A percentile compares a stretch with the other conserved stretches of the same genome.
These are phyloP conservation scores for Zeus faber DNA, from an alignment of 2,113 vertebrate genomes.

Conservation along the genomic window DNA sequence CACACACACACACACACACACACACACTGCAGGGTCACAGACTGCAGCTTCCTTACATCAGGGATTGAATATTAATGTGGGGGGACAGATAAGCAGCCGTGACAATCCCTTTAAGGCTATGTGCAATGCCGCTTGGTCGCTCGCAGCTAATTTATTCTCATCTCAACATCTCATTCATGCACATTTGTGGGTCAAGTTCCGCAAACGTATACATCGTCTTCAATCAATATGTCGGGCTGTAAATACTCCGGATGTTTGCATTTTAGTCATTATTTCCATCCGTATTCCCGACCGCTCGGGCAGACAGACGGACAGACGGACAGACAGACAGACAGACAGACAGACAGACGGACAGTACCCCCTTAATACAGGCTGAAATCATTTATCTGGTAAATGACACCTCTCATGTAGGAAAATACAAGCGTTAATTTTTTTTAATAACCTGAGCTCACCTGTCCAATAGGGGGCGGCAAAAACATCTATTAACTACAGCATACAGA, in stretches of 20 bases:
- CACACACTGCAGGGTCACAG: conserved; percentile 47
- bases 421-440: background rate
- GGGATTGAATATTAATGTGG: conserved; percentile 64
- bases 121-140: conserved; percentile 29
- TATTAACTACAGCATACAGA: no score
- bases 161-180: conserved; percentile 29
- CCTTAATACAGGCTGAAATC: conserved; percentile 27
- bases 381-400: conserved; percentile 16
- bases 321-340: no score
- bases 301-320: no score
- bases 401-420: background rate
- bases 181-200: conserved; percentile 30
- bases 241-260: no score
- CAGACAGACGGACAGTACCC: no score
- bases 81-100: conserved; percentile 62
- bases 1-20: conserved; percentile 7
- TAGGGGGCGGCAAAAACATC: conserved; percentile 25
- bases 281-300: no score
- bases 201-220: background rate
- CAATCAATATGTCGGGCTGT: no score
- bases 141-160: conserved; percentile 50
- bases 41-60: conserved; percentile 55
- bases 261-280: no score
- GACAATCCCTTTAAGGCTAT: conserved; percentile 60
- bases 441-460: conserved; percentile 50